These are phyloP conservation scores for Brachyalestes nurse DNA, from an alignment of 2,797 vertebrate genomes.

Conservation along the genomic window DNA sequence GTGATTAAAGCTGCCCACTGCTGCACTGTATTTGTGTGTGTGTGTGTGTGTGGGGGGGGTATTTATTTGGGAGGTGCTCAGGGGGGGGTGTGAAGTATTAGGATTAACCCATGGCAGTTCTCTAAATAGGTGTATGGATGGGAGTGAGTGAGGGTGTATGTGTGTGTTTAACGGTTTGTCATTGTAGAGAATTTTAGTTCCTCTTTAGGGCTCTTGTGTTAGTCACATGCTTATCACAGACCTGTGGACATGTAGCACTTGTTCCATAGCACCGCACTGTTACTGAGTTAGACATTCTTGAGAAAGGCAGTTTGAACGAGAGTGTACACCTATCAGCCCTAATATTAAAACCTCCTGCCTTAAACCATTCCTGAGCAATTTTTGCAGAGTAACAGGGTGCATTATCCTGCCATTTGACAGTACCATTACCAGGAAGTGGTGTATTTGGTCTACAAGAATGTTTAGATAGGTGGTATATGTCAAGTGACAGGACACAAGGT, in stretches of 20 bases:
- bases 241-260: not conserved
- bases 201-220: constrained; percentile 21
- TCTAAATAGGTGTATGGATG: not conserved
- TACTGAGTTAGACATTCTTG: not conserved
- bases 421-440: too few species aligned
- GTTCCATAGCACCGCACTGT: not conserved
- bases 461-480: too few species aligned
- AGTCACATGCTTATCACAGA: constrained; percentile 26
- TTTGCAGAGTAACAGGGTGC: too few species aligned
- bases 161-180: not conserved
- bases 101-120: not conserved
- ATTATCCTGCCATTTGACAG: too few species aligned
- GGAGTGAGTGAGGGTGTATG: not conserved
- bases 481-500: too few species aligned
- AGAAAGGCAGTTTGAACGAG: not conserved
- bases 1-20: not conserved
- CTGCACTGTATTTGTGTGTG: constrained; percentile 1
- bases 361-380: too few species aligned
- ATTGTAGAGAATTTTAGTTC: constrained; percentile 16
- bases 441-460: too few species aligned
- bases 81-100: not conserved
- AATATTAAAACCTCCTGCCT: too few species aligned
- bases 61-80: too few species aligned
- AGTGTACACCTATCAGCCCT: not conserved
- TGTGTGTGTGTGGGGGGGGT: not conserved